Conservation (phyloP, 2,797 vertebrate species). For the Bradypodion ventrale region DNA sequence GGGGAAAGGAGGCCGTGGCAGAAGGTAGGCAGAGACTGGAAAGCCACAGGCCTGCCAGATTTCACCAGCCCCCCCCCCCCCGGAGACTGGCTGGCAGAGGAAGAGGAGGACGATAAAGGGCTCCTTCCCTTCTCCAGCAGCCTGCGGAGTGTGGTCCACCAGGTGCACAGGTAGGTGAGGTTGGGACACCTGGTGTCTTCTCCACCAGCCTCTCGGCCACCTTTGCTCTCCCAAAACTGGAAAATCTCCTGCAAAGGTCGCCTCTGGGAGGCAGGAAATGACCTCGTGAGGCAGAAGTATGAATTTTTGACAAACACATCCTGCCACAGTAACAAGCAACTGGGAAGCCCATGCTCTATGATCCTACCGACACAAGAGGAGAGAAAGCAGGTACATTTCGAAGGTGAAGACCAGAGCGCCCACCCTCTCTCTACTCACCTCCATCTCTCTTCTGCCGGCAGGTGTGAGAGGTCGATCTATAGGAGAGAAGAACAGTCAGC, state of each 20-base stretch:
- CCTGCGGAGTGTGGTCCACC: background rate
- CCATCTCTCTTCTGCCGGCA: conserved; percentile 95
- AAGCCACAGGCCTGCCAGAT: too few species aligned
- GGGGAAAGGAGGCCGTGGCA: too few species aligned
- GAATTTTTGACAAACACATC: background rate
- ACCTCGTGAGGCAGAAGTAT: background rate
- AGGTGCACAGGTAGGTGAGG: too few species aligned
- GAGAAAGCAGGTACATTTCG: background rate
- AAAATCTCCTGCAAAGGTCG: too few species aligned
- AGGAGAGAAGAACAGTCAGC: conserved; percentile 40
- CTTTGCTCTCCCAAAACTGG: background rate
- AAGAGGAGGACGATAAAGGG: too few species aligned
- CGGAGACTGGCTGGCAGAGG: background rate
- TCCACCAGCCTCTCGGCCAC: background rate
- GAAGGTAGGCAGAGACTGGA: too few species aligned
- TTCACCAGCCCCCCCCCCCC: too few species aligned
- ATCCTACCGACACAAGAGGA: background rate
- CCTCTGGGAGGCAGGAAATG: background rate
- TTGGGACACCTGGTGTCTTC: too few species aligned
- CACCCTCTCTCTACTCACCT: conserved; percentile 80
- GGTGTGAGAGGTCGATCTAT: conserved; percentile 89
- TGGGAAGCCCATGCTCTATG: background rate
- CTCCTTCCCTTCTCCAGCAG: background rate
- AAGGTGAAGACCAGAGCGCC: background rate
- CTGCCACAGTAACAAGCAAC: background rate